phyloP scores from a whole-genome alignment of 2,113 vertebrate species.

The Xiphorhynchus elegans region DNA sequence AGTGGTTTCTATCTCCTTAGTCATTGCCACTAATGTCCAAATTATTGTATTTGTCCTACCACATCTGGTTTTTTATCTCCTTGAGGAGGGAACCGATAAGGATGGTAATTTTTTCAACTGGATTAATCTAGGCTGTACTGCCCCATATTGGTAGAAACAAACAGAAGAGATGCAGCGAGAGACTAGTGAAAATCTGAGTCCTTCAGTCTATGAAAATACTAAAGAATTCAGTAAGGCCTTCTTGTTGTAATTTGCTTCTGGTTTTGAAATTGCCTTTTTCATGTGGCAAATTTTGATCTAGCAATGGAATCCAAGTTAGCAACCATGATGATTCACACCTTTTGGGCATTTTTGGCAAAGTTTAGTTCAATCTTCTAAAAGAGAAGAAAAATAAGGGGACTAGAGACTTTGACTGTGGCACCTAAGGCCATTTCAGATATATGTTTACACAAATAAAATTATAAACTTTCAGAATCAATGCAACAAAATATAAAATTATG shows the following conservation, averaged over 20 bases:
- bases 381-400: not conserved
- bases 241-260: not conserved
- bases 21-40: not conserved
- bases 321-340: not conserved
- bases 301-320: not conserved
- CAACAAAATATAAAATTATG: not conserved
- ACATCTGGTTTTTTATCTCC: accelerated
- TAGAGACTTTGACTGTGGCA: not conserved
- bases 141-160: not conserved
- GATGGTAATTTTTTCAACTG: not conserved
- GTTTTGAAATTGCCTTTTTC: not conserved
- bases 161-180: not conserved
- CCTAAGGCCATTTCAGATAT: not conserved
- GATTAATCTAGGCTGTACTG: not conserved
- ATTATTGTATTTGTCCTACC: not conserved
- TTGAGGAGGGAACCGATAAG: not conserved
- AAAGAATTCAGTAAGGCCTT: not conserved
- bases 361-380: not conserved
- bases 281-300: not conserved
- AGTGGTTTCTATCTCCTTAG: not conserved
- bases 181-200: not conserved
- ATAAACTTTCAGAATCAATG: not conserved
- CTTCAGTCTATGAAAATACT: not conserved
- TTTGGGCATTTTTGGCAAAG: not conserved
- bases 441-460: not conserved